phyloP scores from a whole-genome alignment of 2,888 invertebrate species.

The Caenorhabditis uteleia region DNA sequence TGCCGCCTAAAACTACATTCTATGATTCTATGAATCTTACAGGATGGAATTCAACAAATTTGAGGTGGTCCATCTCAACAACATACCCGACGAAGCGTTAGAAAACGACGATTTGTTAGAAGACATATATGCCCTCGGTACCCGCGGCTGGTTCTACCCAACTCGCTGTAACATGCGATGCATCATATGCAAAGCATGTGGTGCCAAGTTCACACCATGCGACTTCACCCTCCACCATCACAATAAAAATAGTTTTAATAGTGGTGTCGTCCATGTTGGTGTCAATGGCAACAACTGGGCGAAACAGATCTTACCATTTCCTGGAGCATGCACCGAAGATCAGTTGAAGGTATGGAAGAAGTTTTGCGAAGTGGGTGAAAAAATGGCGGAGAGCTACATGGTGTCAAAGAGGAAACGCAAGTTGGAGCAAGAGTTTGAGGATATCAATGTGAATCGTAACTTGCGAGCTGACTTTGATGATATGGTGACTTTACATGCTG shows the following conservation, averaged over 20 bases:
- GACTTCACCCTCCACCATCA: constrained; percentile 7
- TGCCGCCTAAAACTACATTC: too few relatives aligned
- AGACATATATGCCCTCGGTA: not conserved
- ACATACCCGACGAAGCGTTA: too few relatives aligned
- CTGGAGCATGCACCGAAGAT: not conserved
- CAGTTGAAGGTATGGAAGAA: not conserved
- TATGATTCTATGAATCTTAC: too few relatives aligned
- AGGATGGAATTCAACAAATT: too few relatives aligned
- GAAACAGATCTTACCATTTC: not conserved
- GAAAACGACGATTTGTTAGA: not conserved
- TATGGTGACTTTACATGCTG: too few relatives aligned
- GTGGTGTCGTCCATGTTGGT: not conserved
- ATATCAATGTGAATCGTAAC: too few relatives aligned
- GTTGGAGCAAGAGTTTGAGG: too few relatives aligned
- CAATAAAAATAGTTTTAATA: not conserved
- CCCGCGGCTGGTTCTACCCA: constrained; percentile 2
- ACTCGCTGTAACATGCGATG: not conserved
- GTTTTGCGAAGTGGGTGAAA: not conserved
- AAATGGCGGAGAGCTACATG: too few relatives aligned
- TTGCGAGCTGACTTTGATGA: too few relatives aligned
- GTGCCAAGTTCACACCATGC: not conserved
- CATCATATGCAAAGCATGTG: constrained; percentile 1
- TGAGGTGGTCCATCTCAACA: too few relatives aligned
- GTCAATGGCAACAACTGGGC: constrained; percentile 1
- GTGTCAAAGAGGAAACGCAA: too few relatives aligned